Conservation (phyloP, 2,113 vertebrate species). For the Microcebus lehilahytsara region DNA sequence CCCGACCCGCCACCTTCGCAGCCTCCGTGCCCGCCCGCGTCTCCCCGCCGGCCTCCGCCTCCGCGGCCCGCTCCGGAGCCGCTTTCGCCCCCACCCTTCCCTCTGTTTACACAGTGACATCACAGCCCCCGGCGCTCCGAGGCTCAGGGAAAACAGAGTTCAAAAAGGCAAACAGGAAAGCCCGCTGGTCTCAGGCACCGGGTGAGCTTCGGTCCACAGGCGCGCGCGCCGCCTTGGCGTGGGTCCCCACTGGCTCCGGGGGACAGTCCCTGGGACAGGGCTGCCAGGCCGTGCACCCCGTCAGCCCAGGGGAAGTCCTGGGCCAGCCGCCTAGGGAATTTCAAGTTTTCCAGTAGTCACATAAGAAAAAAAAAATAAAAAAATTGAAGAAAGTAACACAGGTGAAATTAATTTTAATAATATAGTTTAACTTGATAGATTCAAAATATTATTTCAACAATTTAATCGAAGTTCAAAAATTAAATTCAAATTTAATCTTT, state of each 20-base stretch:
- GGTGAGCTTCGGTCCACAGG: not conserved
- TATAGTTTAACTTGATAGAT: not conserved
- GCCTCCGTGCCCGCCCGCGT: not conserved
- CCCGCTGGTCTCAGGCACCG: conserved; percentile 48
- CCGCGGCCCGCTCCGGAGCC: not conserved
- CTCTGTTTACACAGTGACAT: conserved; percentile 88
- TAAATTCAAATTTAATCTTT: too few species aligned
- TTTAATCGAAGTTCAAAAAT: not conserved
- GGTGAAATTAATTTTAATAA: not conserved
- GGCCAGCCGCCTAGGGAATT: not conserved
- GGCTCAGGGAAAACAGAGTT: conserved; percentile 76
- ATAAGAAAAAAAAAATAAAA: not conserved
- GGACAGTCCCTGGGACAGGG: accelerated
- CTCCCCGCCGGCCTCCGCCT: conserved; percentile 27
- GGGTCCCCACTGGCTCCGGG: not conserved
- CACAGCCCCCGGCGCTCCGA: conserved; percentile 75
- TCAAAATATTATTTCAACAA: not conserved
- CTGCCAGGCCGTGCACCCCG: too few species aligned
- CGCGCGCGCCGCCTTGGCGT: not conserved
- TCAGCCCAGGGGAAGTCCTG: too few species aligned
- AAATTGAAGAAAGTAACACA: not conserved
- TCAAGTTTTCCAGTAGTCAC: not conserved
- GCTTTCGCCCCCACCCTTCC: conserved; percentile 77
- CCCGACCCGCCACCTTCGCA: conserved; percentile 15
- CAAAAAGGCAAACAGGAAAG: conserved; percentile 80